These are phyloP conservation scores for Chelon labrosus DNA, from an alignment of 2,797 vertebrate genomes.

Conservation along the genomic window DNA sequence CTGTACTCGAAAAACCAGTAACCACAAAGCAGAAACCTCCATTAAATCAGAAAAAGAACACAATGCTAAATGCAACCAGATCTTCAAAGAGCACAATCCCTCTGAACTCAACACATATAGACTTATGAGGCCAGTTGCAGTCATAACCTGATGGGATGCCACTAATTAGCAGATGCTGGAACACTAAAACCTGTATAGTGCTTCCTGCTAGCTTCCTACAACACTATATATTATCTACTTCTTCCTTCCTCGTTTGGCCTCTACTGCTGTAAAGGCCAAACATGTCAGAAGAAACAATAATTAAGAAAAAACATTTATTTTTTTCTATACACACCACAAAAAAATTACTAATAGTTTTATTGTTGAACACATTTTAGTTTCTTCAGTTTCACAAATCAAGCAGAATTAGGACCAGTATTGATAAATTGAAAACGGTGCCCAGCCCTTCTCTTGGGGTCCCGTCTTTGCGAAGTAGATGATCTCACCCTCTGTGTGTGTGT, in stretches of 20 bases:
- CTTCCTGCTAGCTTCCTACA: too few species aligned
- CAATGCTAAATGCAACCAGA: not conserved
- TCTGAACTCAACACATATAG: too few species aligned
- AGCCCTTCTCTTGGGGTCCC: not conserved
- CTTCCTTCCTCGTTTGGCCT: too few species aligned
- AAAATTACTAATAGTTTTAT: not conserved
- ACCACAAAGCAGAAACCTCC: too few species aligned
- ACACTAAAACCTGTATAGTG: too few species aligned
- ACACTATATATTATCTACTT: not conserved
- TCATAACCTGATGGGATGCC: too few species aligned
- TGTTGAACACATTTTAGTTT: not conserved
- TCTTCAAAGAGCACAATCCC: too few species aligned
- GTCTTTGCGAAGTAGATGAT: constrained; percentile 11
- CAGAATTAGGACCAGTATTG: not conserved
- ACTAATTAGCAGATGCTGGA: too few species aligned
- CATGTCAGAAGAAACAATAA: not conserved
- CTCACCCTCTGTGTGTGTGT: constrained; percentile 4
- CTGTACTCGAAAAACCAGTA: too few species aligned
- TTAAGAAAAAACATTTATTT: not conserved
- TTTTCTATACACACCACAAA: not conserved
- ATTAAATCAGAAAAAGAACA: not conserved
- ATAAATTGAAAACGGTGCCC: not conserved
- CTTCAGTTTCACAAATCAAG: not conserved
- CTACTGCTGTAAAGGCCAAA: not conserved
- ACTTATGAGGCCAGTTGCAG: too few species aligned